A percentile compares a stretch with the other conserved stretches of the same genome.
Evolutionary conservation across 1,140 invertebrate species (phyloP).

Genomic region (Piezodorus guildinii): DNA sequence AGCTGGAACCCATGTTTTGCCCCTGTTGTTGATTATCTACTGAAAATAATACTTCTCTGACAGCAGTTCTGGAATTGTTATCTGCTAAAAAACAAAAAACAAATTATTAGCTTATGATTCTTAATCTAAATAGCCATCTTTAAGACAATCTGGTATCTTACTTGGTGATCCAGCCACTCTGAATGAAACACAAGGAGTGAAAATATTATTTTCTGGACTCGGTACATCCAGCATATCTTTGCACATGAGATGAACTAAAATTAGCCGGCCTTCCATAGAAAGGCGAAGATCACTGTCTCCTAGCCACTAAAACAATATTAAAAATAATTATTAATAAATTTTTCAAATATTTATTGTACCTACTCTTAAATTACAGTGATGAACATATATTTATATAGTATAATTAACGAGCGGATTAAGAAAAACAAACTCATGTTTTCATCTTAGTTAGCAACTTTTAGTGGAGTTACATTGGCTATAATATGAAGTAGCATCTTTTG

Average conservation of each 20-base stretch:
- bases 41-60: constrained; percentile 65
- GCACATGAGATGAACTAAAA: constrained; percentile 66
- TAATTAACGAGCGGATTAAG: not conserved
- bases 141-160: constrained; percentile 33
- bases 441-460: too few relatives aligned
- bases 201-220: constrained; percentile 34
- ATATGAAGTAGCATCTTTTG: too few relatives aligned
- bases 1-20: constrained; percentile 51
- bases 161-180: constrained; percentile 71
- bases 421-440: too few relatives aligned
- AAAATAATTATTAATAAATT: not conserved
- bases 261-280: constrained; percentile 62
- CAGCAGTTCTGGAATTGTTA: constrained; percentile 32
- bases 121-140: too few relatives aligned
- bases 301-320: constrained; percentile 52
- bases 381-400: not conserved
- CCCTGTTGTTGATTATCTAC: constrained; percentile 45
- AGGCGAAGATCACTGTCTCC: constrained; percentile 58
- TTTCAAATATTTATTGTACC: not conserved
- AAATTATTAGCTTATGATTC: not conserved
- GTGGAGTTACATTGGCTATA: too few relatives aligned
- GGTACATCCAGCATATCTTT: constrained; percentile 49
- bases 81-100: constrained; percentile 13
- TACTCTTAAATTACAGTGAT: too few relatives aligned
- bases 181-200: constrained; percentile 72